phyloP scores from a whole-genome alignment of 2,797 vertebrate genomes.

The Zalophus californianus region DNA sequence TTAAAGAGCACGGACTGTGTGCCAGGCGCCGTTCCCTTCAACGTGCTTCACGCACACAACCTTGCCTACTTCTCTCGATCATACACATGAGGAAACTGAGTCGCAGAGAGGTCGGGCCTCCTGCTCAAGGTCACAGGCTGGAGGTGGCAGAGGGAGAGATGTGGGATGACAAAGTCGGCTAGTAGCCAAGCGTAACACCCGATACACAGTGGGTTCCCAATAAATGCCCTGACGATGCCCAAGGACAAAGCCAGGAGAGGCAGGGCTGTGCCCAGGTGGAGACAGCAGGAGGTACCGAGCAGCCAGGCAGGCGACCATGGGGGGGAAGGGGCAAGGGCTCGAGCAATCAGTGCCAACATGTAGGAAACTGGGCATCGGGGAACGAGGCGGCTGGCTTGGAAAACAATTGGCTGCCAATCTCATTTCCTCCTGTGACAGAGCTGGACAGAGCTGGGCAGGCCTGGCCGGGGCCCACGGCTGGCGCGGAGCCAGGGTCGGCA shows the following conservation, averaged over 20 bases:
- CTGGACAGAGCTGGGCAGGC: slow-evolving; percentile 4
- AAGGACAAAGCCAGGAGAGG: not conserved
- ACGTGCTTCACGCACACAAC: fast-evolving
- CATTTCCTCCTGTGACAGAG: slow-evolving; percentile 37
- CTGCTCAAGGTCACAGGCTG: not conserved
- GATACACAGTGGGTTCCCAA: not conserved
- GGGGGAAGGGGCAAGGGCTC: not conserved
- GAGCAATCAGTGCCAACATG: not conserved
- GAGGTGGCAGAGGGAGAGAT: not conserved
- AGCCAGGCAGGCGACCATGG: fast-evolving
- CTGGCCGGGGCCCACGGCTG: not conserved
- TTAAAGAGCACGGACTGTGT: fast-evolving
- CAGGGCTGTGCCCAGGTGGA: not conserved
- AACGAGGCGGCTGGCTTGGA: not conserved
- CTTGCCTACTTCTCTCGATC: not conserved
- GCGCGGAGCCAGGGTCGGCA: not conserved
- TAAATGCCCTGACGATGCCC: not conserved
- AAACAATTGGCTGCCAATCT: slow-evolving; percentile 33
- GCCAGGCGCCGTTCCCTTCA: fast-evolving
- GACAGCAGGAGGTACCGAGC: fast-evolving
- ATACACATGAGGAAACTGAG: not conserved
- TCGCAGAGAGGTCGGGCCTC: not conserved
- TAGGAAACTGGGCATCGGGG: not conserved
- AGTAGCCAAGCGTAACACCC: not conserved
- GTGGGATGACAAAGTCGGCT: too few species aligned